Base-by-base conservation (phyloP, 1,140 invertebrate species). In the Drosophila carrolli region DNA sequence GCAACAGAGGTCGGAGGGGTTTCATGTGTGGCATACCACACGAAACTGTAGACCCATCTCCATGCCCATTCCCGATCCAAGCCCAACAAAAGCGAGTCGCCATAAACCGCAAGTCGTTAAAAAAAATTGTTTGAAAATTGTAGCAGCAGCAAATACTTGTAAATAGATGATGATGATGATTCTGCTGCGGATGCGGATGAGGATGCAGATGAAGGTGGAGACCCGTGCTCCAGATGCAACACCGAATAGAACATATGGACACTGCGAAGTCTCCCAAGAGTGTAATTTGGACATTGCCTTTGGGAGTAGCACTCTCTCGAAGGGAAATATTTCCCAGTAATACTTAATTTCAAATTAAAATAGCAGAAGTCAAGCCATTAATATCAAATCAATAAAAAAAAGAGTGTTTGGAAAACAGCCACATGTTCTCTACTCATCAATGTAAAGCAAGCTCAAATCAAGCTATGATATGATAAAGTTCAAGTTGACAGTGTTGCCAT, bases 101-200 rank as follows among this genome's bases (percentile, higher is more conserved):
- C 71, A 84, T 80, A 84, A 84, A 80, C 81, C 81, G 81, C 81
- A 83, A 80, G 78, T 81, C 65, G 72, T 76, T 76, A 75, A 81
- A 80, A 78, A 78, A 80, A 76, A 65, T 57, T 63, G 59, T 74
- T 77, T 67, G 58, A 77, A 74, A 78, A 72, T 65, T 55, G 59
- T 60, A 78, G 44, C 46, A 63, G 55, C 55, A 43, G 67, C 66
- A 72, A 81, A 77, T 81, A 65, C 54, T 61, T 62, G 60, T 58
- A 67, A 81, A 75, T 81, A 62, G 65, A 60, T 81, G 65, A 71
- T 70, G 44, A 75, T 53, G 48, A 70, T 57, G 40, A 73, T 62
- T 62, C 27, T 23, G 40, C 55, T 29, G 40, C 32, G 57, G 65
- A n/a, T 29, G 46, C 32, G 47, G 29, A 51, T 44, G 40, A 27